phyloP scores from a whole-genome alignment of 2,113 vertebrate genomes.

The Mesocricetus auratus region DNA sequence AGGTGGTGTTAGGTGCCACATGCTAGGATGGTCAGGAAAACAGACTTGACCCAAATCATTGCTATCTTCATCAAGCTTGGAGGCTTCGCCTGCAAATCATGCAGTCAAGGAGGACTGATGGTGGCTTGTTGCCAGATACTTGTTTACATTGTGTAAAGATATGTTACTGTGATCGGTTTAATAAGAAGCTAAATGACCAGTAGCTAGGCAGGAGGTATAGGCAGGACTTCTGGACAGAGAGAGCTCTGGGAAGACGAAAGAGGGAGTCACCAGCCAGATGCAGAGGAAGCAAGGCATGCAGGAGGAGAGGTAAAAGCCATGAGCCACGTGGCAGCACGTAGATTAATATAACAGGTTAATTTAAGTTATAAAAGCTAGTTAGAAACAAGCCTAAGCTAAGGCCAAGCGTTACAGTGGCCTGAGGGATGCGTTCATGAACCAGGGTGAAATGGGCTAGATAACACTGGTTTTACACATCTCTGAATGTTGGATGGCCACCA shows the following conservation, averaged over 20 bases:
- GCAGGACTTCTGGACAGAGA: not conserved
- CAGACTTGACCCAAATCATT: not conserved
- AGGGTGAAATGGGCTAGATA: not conserved
- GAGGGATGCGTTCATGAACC: not conserved
- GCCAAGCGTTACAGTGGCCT: not conserved
- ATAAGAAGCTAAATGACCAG: not conserved
- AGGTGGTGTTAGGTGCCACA: not conserved
- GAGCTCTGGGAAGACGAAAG: not conserved
- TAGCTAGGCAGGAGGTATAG: not conserved
- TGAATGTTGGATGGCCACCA: not conserved
- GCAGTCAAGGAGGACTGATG: not conserved
- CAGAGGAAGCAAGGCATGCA: not conserved
- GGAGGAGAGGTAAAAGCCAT: not conserved
- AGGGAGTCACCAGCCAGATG: not conserved
- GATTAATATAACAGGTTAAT: not conserved
- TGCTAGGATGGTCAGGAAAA: not conserved
- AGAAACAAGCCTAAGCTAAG: not conserved
- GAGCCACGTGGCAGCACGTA: not conserved
- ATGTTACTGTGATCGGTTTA: not conserved
- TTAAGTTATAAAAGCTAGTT: not conserved
- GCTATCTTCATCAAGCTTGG: not conserved
- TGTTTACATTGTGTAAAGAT: not conserved
- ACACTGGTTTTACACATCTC: not conserved
- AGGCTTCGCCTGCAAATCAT: not conserved
- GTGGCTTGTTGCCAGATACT: not conserved